These are phyloP conservation scores for Coregonus ussuriensis DNA, from an alignment of 2,797 vertebrate genomes.

Conservation along the genomic window DNA sequence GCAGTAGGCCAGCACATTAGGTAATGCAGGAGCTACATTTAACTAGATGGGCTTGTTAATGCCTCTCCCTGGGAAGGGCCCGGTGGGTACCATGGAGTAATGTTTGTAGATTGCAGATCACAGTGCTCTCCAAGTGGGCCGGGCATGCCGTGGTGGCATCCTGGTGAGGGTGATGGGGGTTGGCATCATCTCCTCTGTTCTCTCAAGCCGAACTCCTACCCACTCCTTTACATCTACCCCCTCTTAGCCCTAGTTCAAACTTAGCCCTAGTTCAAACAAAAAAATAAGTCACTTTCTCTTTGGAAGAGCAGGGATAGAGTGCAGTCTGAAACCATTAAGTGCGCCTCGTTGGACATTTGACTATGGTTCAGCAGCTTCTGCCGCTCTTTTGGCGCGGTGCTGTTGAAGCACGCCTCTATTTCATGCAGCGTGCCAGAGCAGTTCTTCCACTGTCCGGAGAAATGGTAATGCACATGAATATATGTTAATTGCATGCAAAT, in stretches of 20 bases:
- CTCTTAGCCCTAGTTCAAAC: not conserved
- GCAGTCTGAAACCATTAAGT: no score
- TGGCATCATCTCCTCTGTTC: not conserved
- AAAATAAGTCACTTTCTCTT: no score
- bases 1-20: constrained; percentile 79
- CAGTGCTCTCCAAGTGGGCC: constrained; percentile 23
- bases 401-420: no score
- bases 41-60: constrained; percentile 87
- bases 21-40: constrained; percentile 84
- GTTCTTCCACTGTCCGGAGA: no score
- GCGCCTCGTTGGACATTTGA: no score
- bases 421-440: no score
- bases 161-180: not conserved
- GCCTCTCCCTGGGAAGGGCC: constrained; percentile 72
- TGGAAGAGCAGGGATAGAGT: no score
- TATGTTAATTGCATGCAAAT: no score
- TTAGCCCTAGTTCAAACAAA: no score
- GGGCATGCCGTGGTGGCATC: not conserved
- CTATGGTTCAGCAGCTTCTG: no score
- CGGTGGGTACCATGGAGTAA: constrained; percentile 39
- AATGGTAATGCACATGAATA: no score
- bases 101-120: constrained; percentile 55
- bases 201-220: not conserved
- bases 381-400: no score
- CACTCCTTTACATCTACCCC: not conserved